Evolutionary conservation across 2,888 invertebrate genomes (phyloP).

Genomic region (Abrostola triplasia): DNA sequence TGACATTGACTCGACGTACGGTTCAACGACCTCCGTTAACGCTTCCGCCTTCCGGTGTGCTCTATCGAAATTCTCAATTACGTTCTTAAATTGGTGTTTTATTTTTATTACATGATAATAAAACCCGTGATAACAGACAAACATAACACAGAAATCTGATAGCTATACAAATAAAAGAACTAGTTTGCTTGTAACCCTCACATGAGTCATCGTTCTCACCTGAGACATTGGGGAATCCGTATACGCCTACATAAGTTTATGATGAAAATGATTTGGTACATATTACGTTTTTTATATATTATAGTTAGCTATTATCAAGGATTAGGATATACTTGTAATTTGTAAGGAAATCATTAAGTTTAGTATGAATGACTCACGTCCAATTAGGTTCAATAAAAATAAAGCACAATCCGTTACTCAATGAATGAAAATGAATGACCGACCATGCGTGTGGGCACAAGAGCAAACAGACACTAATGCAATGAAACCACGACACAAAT

Average conservation of each 20-base stretch:
- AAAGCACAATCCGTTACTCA: constrained; percentile 58
- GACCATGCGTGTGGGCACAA: constrained; percentile 57
- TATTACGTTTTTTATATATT: too few relatives aligned
- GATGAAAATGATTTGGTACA: too few relatives aligned
- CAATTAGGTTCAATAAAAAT: constrained; percentile 62
- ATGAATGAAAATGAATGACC: constrained; percentile 67
- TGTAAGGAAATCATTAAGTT: constrained; percentile 16
- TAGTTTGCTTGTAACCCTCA: constrained; percentile 17
- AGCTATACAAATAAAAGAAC: constrained; percentile 33
- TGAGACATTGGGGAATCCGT: constrained; percentile 8
- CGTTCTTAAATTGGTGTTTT: constrained; percentile 57
- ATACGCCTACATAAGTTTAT: not conserved
- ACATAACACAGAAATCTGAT: constrained; percentile 52
- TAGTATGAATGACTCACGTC: constrained; percentile 39
- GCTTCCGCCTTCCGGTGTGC: constrained; percentile 81
- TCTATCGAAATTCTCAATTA: constrained; percentile 67
- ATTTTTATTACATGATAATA: constrained; percentile 51
- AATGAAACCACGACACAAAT: constrained; percentile 69
- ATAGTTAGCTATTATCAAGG: too few relatives aligned
- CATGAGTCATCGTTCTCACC: constrained; percentile 19
- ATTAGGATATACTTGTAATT: too few relatives aligned
- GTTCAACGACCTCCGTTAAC: constrained; percentile 77
- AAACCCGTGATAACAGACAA: constrained; percentile 47
- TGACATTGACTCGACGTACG: constrained; percentile 84
- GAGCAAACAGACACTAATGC: constrained; percentile 63